Conservation (phyloP, 2,888 invertebrate genomes). For the Seladonia tumulorum region DNA sequence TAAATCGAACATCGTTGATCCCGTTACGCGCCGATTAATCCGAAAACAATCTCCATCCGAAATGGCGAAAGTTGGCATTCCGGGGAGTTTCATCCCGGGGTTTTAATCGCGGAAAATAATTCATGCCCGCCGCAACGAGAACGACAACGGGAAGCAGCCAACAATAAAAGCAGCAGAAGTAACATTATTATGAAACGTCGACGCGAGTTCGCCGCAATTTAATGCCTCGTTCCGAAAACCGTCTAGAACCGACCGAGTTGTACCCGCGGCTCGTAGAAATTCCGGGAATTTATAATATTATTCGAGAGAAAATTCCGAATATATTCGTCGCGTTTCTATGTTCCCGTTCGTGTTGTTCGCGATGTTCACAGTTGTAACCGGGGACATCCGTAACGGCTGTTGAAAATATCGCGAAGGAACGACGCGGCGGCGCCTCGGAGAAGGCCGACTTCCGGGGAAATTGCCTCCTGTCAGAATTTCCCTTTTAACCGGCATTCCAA, state of each 20-base stretch:
- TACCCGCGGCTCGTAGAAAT: conserved; percentile 23
- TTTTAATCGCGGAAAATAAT: conserved; percentile 23
- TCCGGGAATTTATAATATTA: conserved; percentile 47
- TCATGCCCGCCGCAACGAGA: background rate
- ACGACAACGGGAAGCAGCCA: conserved; percentile 12
- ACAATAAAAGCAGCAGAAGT: conserved; percentile 32
- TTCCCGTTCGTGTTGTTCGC: conserved; percentile 2
- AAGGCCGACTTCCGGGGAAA: conserved; percentile 9
- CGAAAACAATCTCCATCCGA: background rate
- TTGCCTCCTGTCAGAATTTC: conserved; percentile 33
- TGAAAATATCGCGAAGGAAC: conserved; percentile 26
- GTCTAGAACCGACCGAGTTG: conserved; percentile 2
- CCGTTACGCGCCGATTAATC: background rate
- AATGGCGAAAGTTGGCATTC: background rate
- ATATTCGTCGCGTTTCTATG: conserved; percentile 26
- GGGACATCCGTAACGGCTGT: conserved; percentile 1
- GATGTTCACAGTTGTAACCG: conserved; percentile 12
- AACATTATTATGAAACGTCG: conserved; percentile 40
- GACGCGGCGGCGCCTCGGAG: background rate
- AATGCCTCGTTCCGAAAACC: conserved; percentile 32
- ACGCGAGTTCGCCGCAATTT: conserved; percentile 37
- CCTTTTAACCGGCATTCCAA: background rate
- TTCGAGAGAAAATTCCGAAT: conserved; percentile 37
- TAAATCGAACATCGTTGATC: background rate
- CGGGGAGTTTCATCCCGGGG: background rate